Evolutionary conservation across 2,113 vertebrate genomes (phyloP).

Genomic region (Dryoscopus gambensis): DNA sequence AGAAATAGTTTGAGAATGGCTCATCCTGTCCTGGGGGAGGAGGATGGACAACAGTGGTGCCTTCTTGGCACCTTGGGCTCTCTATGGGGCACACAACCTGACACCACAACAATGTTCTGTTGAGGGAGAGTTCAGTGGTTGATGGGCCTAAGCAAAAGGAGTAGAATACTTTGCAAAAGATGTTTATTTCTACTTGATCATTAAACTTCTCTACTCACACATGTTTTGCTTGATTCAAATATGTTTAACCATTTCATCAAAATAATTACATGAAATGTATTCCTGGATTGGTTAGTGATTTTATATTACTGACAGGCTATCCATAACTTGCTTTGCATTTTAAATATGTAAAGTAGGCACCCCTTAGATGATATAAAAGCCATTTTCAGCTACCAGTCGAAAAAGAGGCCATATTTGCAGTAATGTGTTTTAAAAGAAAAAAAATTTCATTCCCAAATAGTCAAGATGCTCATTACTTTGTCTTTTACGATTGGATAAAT

Average conservation of each 20-base stretch:
- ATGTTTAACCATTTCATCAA: background rate
- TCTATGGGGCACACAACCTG: background rate
- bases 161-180: background rate
- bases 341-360: background rate
- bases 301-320: background rate
- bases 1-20: background rate
- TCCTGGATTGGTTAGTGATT: background rate
- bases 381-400: background rate
- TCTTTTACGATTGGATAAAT: background rate
- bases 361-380: background rate
- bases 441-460: background rate
- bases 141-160: background rate
- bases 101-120: background rate
- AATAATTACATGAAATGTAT: background rate
- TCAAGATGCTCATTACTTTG: background rate
- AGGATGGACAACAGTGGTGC: background rate
- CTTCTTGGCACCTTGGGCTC: background rate
- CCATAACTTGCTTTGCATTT: background rate
- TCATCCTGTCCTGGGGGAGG: background rate
- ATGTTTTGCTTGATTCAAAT: background rate
- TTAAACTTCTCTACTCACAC: background rate
- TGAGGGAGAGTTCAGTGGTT: background rate
- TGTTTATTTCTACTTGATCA: background rate
- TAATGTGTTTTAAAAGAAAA: background rate
- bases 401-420: background rate